These are phyloP conservation scores for Brachyistius frenatus DNA, from an alignment of 2,113 vertebrate species.

Conservation along the genomic window DNA sequence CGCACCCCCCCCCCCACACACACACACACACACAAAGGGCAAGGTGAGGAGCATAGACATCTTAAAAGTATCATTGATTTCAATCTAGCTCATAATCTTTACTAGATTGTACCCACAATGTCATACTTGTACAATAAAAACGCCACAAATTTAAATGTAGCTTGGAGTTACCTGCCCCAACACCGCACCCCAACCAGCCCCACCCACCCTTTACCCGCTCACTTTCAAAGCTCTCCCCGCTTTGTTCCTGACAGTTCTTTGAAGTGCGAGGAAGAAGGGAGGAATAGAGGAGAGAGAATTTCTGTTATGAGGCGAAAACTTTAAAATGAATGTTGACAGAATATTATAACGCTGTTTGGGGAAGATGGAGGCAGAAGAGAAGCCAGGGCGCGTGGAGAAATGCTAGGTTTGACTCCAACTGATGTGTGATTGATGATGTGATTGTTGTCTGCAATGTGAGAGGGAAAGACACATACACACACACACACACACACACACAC, in stretches of 20 bases:
- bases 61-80: conserved; percentile 53
- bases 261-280: conserved; percentile 44
- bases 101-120: background rate
- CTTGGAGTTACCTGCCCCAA: conserved; percentile 41
- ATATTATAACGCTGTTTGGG: conserved; percentile 41
- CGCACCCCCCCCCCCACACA: conserved; percentile 13
- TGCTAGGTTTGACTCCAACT: conserved; percentile 27
- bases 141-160: conserved; percentile 48
- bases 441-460: conserved; percentile 47
- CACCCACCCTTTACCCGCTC: conserved; percentile 16
- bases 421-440: conserved; percentile 40
- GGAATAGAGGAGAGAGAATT: conserved; percentile 21
- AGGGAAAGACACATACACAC: conserved; percentile 17
- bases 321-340: conserved; percentile 65
- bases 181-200: conserved; percentile 18
- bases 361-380: background rate
- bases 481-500: conserved; percentile 30
- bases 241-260: conserved; percentile 63
- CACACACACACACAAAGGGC: conserved; percentile 12
- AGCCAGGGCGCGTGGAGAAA: background rate
- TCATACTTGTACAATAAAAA: conserved; percentile 22
- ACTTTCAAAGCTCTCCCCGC: conserved; percentile 18
- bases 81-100: conserved; percentile 49
- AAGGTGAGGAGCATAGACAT: conserved; percentile 11
- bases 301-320: conserved; percentile 48